Base-by-base conservation (phyloP, 2,797 vertebrate species). In the Ceryle rudis region DNA sequence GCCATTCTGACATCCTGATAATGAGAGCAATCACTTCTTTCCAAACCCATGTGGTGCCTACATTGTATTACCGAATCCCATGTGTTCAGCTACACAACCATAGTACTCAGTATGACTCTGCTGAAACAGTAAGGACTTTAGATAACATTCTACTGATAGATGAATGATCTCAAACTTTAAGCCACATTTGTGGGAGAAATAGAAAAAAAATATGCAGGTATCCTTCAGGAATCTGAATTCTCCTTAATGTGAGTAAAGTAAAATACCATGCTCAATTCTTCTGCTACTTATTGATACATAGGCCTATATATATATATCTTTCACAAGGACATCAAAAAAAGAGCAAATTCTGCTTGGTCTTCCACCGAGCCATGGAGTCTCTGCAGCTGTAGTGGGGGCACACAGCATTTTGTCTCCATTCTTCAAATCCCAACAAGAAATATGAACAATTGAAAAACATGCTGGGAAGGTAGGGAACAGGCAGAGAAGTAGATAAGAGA, bases 41-140 rank as follows among this genome's bases (percentile, higher is more conserved):
- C 54, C 14, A 6, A 65, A 61, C 7, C 28, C 14, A 2, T 52
- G 55, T 22, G 42, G 47, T 3, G 1, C 55, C 66, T 18, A 16
- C 46, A 1, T 0, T 10, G 47, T n/a, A 9, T 42, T 69, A 35
- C n/a, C 79, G 37, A 37, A 84, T 35, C 17, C 44, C 23, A 8
- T 3, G 2, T 22, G 23, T 54, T 46, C 65, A 29, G 0, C 7
- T 14, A 22, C 49, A 4, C 0, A 0, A 1, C 26, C 5, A 0
- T 31, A 14, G 29, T 73, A 21, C 19, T 67, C 39, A 2, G 17
- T 1, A 2, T 0, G 11, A 20, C 51, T 44, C 14, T 14, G 41
- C 7, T 44, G 33, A 77, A 73, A 46, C 3, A 2, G 7, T 28
- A 18, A 82, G 31, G 52, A 46, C 66, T 71, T 89, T 79, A 81